These are phyloP conservation scores for Xenops minutus DNA, from an alignment of 2,797 vertebrate genomes.

Conservation along the genomic window DNA sequence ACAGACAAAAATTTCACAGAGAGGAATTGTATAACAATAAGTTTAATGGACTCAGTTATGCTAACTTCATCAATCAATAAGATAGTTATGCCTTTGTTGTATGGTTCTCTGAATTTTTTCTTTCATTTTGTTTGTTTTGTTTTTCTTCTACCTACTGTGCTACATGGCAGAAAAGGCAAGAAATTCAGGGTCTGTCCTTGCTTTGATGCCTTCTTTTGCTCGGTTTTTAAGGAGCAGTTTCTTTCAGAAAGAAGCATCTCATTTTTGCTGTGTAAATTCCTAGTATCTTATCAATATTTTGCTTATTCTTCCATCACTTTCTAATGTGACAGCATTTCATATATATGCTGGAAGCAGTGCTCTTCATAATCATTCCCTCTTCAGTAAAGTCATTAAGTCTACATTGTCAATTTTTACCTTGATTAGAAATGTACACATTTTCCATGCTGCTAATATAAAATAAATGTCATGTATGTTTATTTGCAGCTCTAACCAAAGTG, in stretches of 20 bases:
- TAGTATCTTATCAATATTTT: background rate
- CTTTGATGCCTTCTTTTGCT: background rate
- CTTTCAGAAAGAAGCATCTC: background rate
- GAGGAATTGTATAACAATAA: background rate
- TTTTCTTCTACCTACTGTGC: background rate
- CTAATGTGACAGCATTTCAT: slow-evolving; percentile 12
- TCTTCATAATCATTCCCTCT: slow-evolving; percentile 54
- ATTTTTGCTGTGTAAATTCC: slow-evolving; percentile 26
- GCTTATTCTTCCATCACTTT: background rate
- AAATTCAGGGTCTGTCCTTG: background rate
- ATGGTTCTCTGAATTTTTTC: background rate
- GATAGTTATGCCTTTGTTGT: background rate
- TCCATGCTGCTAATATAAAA: slow-evolving; percentile 65
- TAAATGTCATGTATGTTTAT: slow-evolving; percentile 69
- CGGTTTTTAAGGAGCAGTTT: background rate
- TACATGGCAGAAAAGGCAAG: background rate
- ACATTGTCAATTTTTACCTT: slow-evolving; percentile 67
- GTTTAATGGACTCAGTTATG: background rate
- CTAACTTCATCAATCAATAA: background rate
- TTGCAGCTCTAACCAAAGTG: slow-evolving; percentile 61
- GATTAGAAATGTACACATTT: slow-evolving; percentile 70
- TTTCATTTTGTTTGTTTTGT: background rate
- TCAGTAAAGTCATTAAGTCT: slow-evolving; percentile 55
- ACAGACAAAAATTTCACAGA: background rate
- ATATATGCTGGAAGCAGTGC: slow-evolving; percentile 18